These are phyloP conservation scores for Pristionchus mayeri DNA, from an alignment of 2,888 invertebrate genomes.

Conservation along the genomic window DNA sequence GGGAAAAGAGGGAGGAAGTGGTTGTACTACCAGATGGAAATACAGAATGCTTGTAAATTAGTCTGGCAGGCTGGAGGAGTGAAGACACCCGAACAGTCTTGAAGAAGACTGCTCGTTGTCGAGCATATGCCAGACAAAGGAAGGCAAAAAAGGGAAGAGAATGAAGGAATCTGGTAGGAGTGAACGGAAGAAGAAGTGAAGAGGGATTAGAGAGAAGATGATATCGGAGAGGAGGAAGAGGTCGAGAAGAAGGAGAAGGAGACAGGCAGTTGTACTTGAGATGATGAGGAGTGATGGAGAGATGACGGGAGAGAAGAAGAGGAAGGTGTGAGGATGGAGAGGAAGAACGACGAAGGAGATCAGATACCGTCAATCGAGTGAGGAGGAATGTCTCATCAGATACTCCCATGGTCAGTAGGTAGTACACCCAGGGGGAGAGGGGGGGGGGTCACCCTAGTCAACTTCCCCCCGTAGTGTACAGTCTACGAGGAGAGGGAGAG, in stretches of 20 bases:
- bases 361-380: too few species aligned
- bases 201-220: neutral
- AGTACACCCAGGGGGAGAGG: too few species aligned
- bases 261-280: conserved; percentile 10
- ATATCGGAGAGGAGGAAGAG: neutral
- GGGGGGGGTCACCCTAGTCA: too few species aligned
- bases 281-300: conserved; percentile 33
- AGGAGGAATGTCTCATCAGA: too few species aligned
- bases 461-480: neutral
- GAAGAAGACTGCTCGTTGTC: neutral
- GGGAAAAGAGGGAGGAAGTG: neutral
- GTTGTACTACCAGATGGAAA: conserved; percentile 33
- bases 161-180: conserved; percentile 15
- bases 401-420: too few species aligned
- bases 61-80: neutral
- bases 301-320: neutral
- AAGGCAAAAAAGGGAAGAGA: neutral
- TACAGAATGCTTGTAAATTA: conserved; percentile 16
- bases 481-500: neutral
- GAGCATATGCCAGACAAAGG: neutral
- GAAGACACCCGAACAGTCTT: neutral
- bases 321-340: neutral
- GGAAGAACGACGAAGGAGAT: neutral
- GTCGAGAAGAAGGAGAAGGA: neutral
- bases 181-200: conserved; percentile 14